Percentiles rank a stretch among this genome's conserved stretches.
Evolutionary conservation across 2,797 vertebrate species (phyloP).

Genomic region (Pangasius djambal): DNA sequence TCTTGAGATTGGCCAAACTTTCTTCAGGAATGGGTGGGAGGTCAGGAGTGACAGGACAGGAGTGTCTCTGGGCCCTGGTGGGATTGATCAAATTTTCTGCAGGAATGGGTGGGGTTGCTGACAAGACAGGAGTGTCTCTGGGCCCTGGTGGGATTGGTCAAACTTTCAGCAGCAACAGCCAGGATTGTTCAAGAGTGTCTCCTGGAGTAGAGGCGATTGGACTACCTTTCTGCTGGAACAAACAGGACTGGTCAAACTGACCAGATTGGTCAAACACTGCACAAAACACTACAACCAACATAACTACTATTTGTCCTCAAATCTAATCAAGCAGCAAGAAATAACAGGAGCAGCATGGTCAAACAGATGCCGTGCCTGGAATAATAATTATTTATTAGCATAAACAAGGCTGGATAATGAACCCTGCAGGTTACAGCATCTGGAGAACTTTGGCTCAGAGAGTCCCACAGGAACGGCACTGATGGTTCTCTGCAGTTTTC

Average conservation of each 20-base stretch:
- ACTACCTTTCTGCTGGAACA: not conserved
- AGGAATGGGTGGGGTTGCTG: too few species aligned
- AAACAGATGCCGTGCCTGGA: conserved; percentile 17
- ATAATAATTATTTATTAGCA: conserved; percentile 30
- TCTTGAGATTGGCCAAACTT: too few species aligned
- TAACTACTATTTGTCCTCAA: not conserved
- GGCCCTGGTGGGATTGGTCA: not conserved
- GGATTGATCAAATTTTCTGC: too few species aligned
- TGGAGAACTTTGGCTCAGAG: conserved; percentile 27
- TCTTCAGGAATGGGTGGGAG: too few species aligned
- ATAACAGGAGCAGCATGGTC: conserved; percentile 12
- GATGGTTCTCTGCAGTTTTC: conserved; percentile 6
- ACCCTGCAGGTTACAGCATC: conserved; percentile 33
- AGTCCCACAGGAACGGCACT: not conserved
- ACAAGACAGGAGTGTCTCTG: too few species aligned
- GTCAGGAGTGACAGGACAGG: too few species aligned
- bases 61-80: not conserved
- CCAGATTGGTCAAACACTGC: not conserved
- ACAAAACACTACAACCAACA: not conserved
- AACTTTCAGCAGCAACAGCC: not conserved
- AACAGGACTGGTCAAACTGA: not conserved
- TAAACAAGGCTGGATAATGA: conserved; percentile 36
- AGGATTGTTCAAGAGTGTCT: not conserved
- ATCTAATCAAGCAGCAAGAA: conserved; percentile 25
- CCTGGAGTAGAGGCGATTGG: not conserved